Evolutionary conservation across 92 coral and sea anemone species (phyloP), one percentile per base, ranked within the genome.

Genomic region (Hydrozoanthus gracilis): DNA sequence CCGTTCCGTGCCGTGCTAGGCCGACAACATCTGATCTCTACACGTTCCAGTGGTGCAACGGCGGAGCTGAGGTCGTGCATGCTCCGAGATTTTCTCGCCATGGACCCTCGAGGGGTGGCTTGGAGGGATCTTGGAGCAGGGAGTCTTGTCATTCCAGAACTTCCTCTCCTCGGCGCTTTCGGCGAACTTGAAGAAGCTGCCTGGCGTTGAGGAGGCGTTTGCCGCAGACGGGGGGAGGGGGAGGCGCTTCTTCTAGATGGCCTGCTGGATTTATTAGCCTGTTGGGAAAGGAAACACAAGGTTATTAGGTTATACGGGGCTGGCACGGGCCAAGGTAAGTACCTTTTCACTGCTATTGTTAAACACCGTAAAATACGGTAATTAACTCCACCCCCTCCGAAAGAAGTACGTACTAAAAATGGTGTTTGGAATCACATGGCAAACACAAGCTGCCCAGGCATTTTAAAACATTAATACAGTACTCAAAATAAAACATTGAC

Each of bases 11-110:
- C 64, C 61, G 85, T 10, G 39, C n/a, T 13, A 15, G 85, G 74
- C 7, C 85, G 85, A 68, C 66, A 62, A 20, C 74, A 80, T 7
- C 73, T 47, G 48, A 66, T 68, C 20, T 80, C 85, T 39, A 80
- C 75, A 44, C 85, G 85, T 45, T 80, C 85, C 60, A 80, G n/a
- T 8, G 72, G 85, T n/a, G 48, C 56, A 15, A 45, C 61, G 66
- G 52, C 52, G 5, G 85, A 80, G 83, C 79, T 89, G 44, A 95
- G 84, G n/a, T 92, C 98, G 76, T 95, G 98, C 95, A 95, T 95
- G 90, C 98, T 95, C 73, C 79, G 85, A 61, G 95, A 92, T 20
- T 91, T 92, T 54, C 90, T 86, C 44, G 90, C 71, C 84, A 86
- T 73, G 86, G 92, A 56, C 14, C 89, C 91, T 4, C 78, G 88